A percentile compares a stretch with the other conserved stretches of the same genome.
These are phyloP conservation scores for Samia ricini DNA, from an alignment of 1,140 invertebrate genomes.

Conservation along the genomic window DNA sequence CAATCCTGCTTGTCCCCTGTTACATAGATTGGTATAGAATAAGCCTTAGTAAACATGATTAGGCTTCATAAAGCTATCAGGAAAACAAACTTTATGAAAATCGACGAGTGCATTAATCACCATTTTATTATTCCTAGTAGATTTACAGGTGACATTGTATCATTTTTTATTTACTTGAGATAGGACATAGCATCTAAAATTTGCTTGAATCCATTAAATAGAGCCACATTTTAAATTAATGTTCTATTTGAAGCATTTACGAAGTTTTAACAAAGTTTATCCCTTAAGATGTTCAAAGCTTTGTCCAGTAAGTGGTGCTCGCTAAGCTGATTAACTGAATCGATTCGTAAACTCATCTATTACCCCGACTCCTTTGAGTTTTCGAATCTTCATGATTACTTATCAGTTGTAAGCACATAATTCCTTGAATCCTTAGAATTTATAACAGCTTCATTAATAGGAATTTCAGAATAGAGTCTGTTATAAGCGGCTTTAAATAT, in stretches of 20 bases:
- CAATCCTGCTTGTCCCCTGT: too few species aligned
- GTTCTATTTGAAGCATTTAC: slow-evolving; percentile 28
- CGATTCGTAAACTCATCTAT: slow-evolving; percentile 34
- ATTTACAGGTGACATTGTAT: too few species aligned
- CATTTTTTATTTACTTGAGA: background rate
- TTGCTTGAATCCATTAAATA: background rate
- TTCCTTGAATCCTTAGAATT: background rate
- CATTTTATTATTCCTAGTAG: too few species aligned
- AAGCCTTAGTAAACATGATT: too few species aligned
- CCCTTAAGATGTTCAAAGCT: slow-evolving; percentile 17
- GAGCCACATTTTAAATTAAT: slow-evolving; percentile 7
- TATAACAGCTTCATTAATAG: background rate
- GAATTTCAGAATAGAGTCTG: background rate
- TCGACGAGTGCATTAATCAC: too few species aligned
- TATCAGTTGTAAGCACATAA: slow-evolving; percentile 25
- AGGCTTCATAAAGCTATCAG: too few species aligned
- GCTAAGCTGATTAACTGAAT: slow-evolving; percentile 36
- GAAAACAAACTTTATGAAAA: too few species aligned
- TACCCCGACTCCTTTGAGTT: slow-evolving; percentile 10
- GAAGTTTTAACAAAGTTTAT: slow-evolving; percentile 18
- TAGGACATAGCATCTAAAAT: background rate
- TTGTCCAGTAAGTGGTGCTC: slow-evolving; percentile 24
- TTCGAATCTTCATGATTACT: slow-evolving; percentile 26
- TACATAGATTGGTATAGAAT: too few species aligned
- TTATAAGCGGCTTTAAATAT: too few species aligned